Evolutionary conservation across 2,888 invertebrate species (phyloP).

Genomic region (Pandemis cinnamomeana): DNA sequence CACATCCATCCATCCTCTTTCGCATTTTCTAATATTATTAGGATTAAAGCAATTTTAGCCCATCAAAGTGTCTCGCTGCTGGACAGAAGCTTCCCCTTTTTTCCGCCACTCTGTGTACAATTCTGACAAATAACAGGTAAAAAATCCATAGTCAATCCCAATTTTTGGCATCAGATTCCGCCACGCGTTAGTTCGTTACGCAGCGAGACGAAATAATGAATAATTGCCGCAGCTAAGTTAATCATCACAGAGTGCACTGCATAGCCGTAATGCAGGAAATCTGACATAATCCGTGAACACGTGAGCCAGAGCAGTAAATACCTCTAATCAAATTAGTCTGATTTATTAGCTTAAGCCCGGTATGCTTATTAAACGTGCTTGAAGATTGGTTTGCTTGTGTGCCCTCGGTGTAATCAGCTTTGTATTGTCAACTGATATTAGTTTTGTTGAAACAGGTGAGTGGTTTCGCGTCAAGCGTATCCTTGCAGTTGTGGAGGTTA

Average conservation of each 20-base stretch:
- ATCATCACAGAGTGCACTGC: constrained; percentile 42
- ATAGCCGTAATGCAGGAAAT: constrained; percentile 53
- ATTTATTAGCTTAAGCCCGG: constrained; percentile 73
- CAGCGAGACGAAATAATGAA: constrained; percentile 24
- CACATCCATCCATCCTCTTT: too few relatives aligned
- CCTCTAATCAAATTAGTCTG: constrained; percentile 72
- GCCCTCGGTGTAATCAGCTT: constrained; percentile 46
- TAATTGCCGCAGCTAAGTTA: constrained; percentile 47
- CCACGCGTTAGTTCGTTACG: background rate
- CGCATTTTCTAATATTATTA: too few relatives aligned
- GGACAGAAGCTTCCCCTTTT: too few relatives aligned
- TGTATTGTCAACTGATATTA: constrained; percentile 34
- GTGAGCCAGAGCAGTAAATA: constrained; percentile 61
- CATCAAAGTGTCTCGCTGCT: too few relatives aligned
- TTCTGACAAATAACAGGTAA: too few relatives aligned
- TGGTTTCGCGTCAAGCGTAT: background rate
- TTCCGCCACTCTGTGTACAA: too few relatives aligned
- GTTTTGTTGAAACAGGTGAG: background rate
- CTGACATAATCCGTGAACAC: constrained; percentile 58
- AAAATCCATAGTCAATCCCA: background rate
- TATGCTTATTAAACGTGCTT: constrained; percentile 73
- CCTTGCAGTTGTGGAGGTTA: too few relatives aligned
- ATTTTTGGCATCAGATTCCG: background rate
- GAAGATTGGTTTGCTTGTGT: constrained; percentile 62
- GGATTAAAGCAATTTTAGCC: too few relatives aligned